These are phyloP conservation scores for Halictus ligatus DNA, from an alignment of 2,888 invertebrate species.

Conservation along the genomic window DNA sequence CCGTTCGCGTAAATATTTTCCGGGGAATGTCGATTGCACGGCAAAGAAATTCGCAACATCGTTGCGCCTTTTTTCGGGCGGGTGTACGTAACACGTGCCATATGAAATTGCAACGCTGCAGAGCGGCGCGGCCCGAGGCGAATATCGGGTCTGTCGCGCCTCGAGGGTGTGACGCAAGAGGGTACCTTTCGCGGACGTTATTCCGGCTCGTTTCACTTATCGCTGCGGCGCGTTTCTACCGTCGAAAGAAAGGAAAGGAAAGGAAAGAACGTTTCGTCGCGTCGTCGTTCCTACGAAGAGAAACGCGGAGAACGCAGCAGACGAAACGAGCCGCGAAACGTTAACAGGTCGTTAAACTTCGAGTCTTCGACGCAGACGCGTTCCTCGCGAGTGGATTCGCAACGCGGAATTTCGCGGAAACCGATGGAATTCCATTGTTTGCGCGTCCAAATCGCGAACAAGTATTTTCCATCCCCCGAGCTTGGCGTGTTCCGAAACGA, in stretches of 20 bases:
- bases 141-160: constrained; percentile 49
- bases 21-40: not conserved
- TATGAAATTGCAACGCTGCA: constrained; percentile 28
- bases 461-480: not conserved
- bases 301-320: not conserved
- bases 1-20: not conserved
- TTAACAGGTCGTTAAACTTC: constrained; percentile 13
- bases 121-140: constrained; percentile 36
- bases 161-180: constrained; percentile 37
- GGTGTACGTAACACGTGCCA: constrained; percentile 55
- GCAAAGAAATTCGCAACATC: not conserved
- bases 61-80: not conserved
- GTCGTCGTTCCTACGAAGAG: not conserved
- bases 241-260: not conserved
- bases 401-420: not conserved
- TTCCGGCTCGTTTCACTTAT: constrained; percentile 11
- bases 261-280: not conserved
- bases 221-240: constrained; percentile 13
- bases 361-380: not conserved
- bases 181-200: constrained; percentile 14
- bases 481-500: constrained; percentile 5
- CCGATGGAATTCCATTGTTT: not conserved
- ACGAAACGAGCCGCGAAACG: not conserved
- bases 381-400: not conserved
- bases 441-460: not conserved